Evolutionary conservation across 1,140 invertebrate species (phyloP).

Genomic region (Drosophila mauritiana): DNA sequence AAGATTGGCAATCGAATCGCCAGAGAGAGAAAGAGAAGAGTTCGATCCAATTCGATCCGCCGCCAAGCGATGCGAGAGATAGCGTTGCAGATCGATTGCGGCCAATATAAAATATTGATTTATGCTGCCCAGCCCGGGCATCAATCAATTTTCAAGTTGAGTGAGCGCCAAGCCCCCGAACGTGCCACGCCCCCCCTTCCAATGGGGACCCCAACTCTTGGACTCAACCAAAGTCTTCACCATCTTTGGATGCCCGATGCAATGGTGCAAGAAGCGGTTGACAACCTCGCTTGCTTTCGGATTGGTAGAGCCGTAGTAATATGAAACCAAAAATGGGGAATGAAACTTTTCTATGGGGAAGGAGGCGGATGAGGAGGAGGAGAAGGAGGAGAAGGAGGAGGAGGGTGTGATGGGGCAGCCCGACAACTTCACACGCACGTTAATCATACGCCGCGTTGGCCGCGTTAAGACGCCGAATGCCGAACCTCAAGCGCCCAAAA

Average conservation of each 20-base stretch:
- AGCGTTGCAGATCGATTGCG: constrained; percentile 19
- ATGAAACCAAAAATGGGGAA: neutral
- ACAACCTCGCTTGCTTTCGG: constrained; percentile 21
- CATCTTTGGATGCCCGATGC: constrained; percentile 1
- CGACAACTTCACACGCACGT: constrained; percentile 70
- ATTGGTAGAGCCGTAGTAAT: constrained; percentile 8
- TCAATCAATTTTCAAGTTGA: constrained; percentile 75
- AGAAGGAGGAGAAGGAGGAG: neutral
- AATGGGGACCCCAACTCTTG: neutral
- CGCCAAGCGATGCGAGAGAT: constrained; percentile 3
- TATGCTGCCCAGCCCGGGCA: constrained; percentile 55
- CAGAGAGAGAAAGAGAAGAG: constrained; percentile 2
- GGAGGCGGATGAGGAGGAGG: too few relatives aligned
- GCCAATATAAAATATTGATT: constrained; percentile 67
- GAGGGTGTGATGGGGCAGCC: constrained; percentile 49
- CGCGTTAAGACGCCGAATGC: constrained; percentile 10
- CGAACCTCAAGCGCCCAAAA: neutral
- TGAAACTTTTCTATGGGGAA: neutral
- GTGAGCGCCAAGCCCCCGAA: constrained; percentile 55
- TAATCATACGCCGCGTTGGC: constrained; percentile 70
- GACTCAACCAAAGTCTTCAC: neutral
- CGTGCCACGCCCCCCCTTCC: constrained; percentile 31
- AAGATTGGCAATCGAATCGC: constrained; percentile 47
- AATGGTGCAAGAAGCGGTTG: constrained; percentile 50
- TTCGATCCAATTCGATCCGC: constrained; percentile 7